phyloP scores from a whole-genome alignment of 2,888 invertebrate genomes.

The Luffia ferchaultella region DNA sequence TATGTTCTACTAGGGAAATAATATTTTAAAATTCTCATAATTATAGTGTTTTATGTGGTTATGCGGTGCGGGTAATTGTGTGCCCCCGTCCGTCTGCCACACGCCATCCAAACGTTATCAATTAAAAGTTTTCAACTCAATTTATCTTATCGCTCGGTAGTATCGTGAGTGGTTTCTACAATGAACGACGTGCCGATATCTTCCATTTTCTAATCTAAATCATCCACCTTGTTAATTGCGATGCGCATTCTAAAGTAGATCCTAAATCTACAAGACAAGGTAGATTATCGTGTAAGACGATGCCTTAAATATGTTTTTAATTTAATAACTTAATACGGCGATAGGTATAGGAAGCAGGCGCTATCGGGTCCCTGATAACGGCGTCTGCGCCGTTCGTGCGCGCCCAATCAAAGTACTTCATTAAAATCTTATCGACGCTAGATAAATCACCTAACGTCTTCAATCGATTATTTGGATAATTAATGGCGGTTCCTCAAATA shows the following conservation, averaged over 20 bases:
- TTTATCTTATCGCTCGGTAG: conserved; percentile 60
- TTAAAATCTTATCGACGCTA: conserved; percentile 65
- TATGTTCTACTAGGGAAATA: no score
- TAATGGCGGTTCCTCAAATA: conserved; percentile 56
- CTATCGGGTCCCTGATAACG: conserved; percentile 51
- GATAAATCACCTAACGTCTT: conserved; percentile 64
- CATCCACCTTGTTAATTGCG: conserved; percentile 59
- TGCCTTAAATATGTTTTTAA: conserved; percentile 43
- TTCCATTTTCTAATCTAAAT: conserved; percentile 62
- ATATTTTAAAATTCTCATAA: no score
- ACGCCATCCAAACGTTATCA: conserved; percentile 44
- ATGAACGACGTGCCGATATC: conserved; percentile 64
- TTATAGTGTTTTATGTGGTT: no score
- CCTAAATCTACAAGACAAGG: conserved; percentile 24
- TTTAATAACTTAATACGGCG: conserved; percentile 61
- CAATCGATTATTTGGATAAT: conserved; percentile 65
- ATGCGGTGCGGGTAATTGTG: no score
- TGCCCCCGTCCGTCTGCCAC: conserved; percentile 27
- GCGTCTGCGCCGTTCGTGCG: conserved; percentile 46
- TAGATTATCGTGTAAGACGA: conserved; percentile 23
- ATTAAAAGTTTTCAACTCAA: conserved; percentile 50
- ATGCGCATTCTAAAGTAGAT: conserved; percentile 21
- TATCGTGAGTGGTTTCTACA: conserved; percentile 61
- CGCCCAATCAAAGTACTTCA: conserved; percentile 66
- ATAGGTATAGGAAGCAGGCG: conserved; percentile 55